These are phyloP conservation scores for Tragelaphus scriptus DNA, from an alignment of 2,113 vertebrate genomes.

Conservation along the genomic window DNA sequence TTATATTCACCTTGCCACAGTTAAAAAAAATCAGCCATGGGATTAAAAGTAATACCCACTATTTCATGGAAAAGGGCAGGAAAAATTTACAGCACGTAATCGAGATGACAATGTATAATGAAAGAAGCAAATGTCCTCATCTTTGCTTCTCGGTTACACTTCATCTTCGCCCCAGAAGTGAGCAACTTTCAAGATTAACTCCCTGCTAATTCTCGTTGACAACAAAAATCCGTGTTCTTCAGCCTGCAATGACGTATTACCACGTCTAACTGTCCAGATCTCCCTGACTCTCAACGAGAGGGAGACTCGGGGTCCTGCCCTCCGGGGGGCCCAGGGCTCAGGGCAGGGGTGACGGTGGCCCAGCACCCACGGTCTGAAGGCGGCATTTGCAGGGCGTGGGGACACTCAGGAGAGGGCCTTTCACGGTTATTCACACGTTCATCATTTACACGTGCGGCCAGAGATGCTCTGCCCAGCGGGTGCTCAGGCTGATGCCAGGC, in stretches of 20 bases:
- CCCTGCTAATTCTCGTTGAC: not conserved
- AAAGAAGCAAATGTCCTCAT: not conserved
- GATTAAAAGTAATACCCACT: not conserved
- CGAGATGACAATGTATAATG: not conserved
- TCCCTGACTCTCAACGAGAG: not conserved
- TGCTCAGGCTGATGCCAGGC: accelerated
- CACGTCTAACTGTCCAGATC: not conserved
- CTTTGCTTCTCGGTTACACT: not conserved
- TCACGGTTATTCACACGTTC: accelerated
- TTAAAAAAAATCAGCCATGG: not conserved
- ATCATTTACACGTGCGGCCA: accelerated
- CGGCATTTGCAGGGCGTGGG: accelerated
- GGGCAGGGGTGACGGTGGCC: accelerated
- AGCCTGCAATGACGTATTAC: not conserved
- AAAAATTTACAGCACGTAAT: accelerated
- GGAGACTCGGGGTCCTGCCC: not conserved
- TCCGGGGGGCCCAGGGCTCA: not conserved
- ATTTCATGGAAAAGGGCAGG: not conserved
- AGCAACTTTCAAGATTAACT: not conserved
- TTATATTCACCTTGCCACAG: not conserved
- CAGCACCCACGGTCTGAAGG: not conserved
- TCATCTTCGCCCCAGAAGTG: not conserved
- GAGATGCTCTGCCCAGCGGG: accelerated
- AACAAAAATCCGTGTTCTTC: not conserved
- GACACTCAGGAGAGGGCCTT: not conserved